A percentile compares a stretch with the other conserved stretches of the same genome.
Conservation (phyloP, 2,797 vertebrate species). For the Heteromormyrus szaboi region DNA sequence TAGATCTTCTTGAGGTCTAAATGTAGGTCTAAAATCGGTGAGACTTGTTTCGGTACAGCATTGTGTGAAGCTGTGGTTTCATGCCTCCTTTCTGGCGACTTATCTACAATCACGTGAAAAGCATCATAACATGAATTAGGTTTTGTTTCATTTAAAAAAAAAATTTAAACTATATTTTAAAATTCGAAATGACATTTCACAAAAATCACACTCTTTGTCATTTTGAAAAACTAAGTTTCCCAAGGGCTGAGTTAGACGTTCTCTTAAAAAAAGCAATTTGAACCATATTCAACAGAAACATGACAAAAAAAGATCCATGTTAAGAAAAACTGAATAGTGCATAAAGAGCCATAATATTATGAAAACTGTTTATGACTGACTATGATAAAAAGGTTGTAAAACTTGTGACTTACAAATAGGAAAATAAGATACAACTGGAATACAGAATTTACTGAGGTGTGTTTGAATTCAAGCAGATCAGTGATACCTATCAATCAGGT, state of each 20-base stretch:
- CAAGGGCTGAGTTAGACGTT: not conserved
- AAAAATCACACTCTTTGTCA: not conserved
- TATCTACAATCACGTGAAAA: not conserved
- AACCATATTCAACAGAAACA: not conserved
- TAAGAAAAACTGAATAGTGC: not conserved
- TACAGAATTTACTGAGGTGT: not conserved
- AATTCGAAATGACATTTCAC: not conserved
- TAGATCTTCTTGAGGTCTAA: not conserved
- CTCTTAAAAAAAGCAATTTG: not conserved
- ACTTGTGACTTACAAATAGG: not conserved
- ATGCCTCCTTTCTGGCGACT: not conserved
- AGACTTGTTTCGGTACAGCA: not conserved
- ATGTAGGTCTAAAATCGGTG: not conserved
- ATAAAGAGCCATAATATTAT: not conserved
- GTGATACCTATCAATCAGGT: not conserved
- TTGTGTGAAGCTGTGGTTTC: constrained; percentile 16
- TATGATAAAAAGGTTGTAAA: not conserved
- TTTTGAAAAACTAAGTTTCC: not conserved
- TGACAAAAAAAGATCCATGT: not conserved
- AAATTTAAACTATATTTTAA: not conserved
- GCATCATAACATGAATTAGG: not conserved
- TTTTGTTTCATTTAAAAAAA: not conserved
- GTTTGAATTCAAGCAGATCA: not conserved
- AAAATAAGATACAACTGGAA: not conserved
- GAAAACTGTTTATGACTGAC: not conserved